These are phyloP conservation scores for Drosophila kohkoa DNA, from an alignment of 1,140 invertebrate genomes.

Conservation along the genomic window DNA sequence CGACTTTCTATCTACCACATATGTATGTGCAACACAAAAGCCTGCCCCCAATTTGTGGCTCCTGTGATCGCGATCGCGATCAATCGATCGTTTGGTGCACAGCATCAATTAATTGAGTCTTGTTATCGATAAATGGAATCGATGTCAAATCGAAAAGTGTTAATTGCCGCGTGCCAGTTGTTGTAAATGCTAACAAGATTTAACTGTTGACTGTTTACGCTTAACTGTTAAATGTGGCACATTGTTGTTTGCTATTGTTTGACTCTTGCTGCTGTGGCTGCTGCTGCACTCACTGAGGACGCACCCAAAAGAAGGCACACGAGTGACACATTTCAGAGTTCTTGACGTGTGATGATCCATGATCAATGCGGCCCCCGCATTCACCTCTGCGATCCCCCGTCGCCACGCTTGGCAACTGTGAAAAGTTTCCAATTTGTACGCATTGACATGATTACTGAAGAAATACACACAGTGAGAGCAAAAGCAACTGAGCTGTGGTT, in stretches of 20 bases:
- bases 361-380: not conserved
- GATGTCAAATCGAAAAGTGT: slow-evolving; percentile 48
- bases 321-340: slow-evolving; percentile 10
- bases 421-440: slow-evolving; percentile 65
- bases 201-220: not conserved
- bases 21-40: not conserved
- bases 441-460: slow-evolving; percentile 72
- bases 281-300: not conserved
- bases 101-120: slow-evolving; percentile 29
- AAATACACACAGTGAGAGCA: slow-evolving; percentile 19
- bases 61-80: slow-evolving; percentile 5
- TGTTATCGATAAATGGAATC: slow-evolving; percentile 39
- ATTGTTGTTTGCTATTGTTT: slow-evolving; percentile 27
- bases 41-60: slow-evolving; percentile 17
- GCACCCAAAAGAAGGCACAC: slow-evolving; percentile 13
- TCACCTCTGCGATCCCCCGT: not conserved
- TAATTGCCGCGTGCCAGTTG: slow-evolving; percentile 43
- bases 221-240: slow-evolving; percentile 28
- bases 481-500: no score
- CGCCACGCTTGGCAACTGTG: not conserved
- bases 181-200: not conserved
- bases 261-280: not conserved
- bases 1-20: slow-evolving; percentile 50
- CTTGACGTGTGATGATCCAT: slow-evolving; percentile 8
- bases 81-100: not conserved